Evolutionary conservation across 2,797 vertebrate genomes (phyloP).

Genomic region (Coregonus sp.): DNA sequence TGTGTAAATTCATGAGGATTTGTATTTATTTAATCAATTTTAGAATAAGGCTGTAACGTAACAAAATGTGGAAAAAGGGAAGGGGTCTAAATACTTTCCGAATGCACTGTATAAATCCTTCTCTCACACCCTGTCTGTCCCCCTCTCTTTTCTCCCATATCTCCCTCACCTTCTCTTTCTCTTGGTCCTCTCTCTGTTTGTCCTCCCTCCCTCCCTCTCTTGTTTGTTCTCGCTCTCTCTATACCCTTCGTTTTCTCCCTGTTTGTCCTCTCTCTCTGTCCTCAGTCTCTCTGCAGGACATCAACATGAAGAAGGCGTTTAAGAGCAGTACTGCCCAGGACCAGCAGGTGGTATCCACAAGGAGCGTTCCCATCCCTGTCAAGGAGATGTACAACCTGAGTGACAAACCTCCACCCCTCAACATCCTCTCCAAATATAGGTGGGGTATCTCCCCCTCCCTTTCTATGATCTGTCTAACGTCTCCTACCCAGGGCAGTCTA

Average conservation of each 20-base stretch:
- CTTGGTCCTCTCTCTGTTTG: constrained; percentile 14
- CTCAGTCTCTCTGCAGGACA: constrained; percentile 95
- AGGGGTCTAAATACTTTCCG: background rate
- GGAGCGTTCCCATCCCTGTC: constrained; percentile 90
- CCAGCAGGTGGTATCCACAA: constrained; percentile 98
- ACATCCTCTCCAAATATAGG: constrained; percentile 93
- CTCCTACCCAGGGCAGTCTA: too few relatives aligned
- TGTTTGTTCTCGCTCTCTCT: background rate
- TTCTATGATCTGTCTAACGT: constrained; percentile 2
- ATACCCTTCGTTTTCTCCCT: constrained; percentile 20
- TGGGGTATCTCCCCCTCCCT: constrained; percentile 46
- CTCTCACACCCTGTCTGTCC: constrained; percentile 1
- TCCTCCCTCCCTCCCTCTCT: constrained; percentile 6
- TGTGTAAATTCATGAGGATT: too few relatives aligned
- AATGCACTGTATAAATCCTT: background rate
- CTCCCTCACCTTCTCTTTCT: constrained; percentile 9
- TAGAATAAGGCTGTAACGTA: too few relatives aligned
- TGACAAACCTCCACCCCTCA: constrained; percentile 94
- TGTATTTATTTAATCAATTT: too few relatives aligned
- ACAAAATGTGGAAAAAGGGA: background rate
- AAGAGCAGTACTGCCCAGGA: constrained; percentile 95
- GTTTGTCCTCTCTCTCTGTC: constrained; percentile 29
- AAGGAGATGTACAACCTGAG: constrained; percentile 92
- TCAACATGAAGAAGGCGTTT: constrained; percentile 99
- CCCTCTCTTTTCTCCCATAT: background rate